Evolutionary conservation across 2,797 vertebrate genomes (phyloP), one percentile per base, ranked within the genome.

Genomic region (Artibeus lituratus): DNA sequence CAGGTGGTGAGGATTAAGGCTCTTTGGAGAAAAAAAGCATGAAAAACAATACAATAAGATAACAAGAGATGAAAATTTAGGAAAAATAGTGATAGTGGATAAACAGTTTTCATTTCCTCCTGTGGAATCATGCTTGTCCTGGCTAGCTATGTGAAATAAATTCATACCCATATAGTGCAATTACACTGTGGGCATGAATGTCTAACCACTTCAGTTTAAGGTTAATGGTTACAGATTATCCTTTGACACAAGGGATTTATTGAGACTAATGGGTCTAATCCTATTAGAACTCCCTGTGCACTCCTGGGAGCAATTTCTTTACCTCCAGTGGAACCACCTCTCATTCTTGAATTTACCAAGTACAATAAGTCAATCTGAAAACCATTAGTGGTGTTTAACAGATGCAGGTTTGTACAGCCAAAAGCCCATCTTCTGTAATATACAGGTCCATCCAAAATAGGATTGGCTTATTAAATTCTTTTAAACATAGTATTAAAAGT

Each of bases 201-300:
- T 69, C 53, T 22, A 77, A 18, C 3, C 32, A 19, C 80, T 3
- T 11, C 47, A 82, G 37, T 87, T 95, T 92, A 97, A 94, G 98
- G 86, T 32, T 55, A 42, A 37, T 94, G 96, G 62, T 74, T 91
- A 95, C 74, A 96, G 86, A 90, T 94, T 55, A 96, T 81, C 86
- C 73, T 65, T 91, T 96, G 70, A 76, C n/a, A 53, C 1, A 4
- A 82, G 29, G 21, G 47, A 78, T 62, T 22, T 70, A 55, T 87
- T 94, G 78, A 78, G 32, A 96, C 39, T 84, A 87, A 91, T 91
- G 69, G 81, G 3, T 35, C 89, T 96, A 96, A 97, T 96, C 67
- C 49, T 49, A n/a, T 97, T 95, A 72, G 90, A 1, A 0, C 74
- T 42, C 91, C 90, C 49, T 53, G 37, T 57, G 0, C 85, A 55